phyloP scores from a whole-genome alignment of 2,113 vertebrate genomes.

The Pyrgilauda ruficollis region DNA sequence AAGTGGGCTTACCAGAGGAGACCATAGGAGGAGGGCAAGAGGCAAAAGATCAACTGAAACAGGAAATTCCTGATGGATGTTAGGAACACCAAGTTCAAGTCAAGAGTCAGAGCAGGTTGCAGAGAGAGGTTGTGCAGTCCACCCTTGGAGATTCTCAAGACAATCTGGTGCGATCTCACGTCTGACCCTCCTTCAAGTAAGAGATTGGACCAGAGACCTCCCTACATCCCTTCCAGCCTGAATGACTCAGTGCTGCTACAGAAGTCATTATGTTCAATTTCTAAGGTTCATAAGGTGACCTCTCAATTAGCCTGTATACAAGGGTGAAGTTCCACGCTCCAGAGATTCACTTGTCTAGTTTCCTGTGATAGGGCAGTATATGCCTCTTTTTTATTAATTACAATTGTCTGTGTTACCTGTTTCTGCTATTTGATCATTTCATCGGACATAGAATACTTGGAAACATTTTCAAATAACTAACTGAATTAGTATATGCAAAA shows the following conservation, averaged over 20 bases:
- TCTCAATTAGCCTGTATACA: background rate
- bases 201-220: background rate
- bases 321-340: background rate
- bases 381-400: background rate
- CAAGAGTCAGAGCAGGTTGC: background rate
- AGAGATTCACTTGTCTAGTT: background rate
- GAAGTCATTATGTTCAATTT: background rate
- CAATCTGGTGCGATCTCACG: background rate
- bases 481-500: background rate
- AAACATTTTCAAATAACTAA: background rate
- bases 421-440: background rate
- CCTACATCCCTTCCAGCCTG: background rate
- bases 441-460: background rate
- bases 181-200: background rate
- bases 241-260: background rate
- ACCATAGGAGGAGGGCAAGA: background rate
- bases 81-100: background rate
- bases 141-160: background rate
- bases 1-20: background rate
- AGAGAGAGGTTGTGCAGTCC: background rate
- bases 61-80: background rate
- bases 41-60: background rate
- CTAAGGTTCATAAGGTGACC: background rate
- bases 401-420: background rate
- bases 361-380: background rate